phyloP scores from a whole-genome alignment of 2,797 vertebrate species.

The Okamejei kenojei region DNA sequence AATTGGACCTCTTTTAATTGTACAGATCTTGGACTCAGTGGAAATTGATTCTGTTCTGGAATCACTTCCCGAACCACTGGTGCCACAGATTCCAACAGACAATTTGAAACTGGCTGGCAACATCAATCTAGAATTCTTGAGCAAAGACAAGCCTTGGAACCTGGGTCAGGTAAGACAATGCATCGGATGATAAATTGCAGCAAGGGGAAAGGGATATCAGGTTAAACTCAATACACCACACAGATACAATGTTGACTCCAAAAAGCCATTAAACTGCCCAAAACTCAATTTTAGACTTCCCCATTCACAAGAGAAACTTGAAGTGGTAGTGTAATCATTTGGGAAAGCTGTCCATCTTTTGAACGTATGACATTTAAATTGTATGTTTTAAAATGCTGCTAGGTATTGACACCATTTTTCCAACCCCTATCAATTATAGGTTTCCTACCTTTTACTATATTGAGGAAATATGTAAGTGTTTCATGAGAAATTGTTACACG shows the following conservation, averaged over 20 bases:
- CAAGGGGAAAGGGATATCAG: neutral
- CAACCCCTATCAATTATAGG: too few species aligned
- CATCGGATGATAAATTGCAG: neutral
- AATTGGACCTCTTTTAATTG: neutral
- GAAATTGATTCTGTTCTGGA: neutral
- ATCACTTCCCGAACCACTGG: neutral
- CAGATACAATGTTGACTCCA: neutral
- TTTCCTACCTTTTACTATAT: neutral
- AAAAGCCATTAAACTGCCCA: neutral
- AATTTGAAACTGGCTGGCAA: neutral
- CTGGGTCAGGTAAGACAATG: constrained; percentile 17
- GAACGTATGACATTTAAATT: neutral
- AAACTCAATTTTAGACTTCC: neutral
- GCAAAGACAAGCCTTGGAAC: constrained; percentile 9
- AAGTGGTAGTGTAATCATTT: neutral
- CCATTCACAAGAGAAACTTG: neutral
- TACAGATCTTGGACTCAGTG: constrained; percentile 17
- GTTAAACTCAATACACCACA: neutral
- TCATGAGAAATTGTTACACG: neutral
- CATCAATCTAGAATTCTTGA: neutral
- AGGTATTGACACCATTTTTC: neutral
- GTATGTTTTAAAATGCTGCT: neutral
- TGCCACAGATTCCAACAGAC: neutral
- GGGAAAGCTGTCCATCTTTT: neutral
- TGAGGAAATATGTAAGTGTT: neutral